Conservation (phyloP, 2,888 invertebrate genomes). For the Epinotia nisella region DNA sequence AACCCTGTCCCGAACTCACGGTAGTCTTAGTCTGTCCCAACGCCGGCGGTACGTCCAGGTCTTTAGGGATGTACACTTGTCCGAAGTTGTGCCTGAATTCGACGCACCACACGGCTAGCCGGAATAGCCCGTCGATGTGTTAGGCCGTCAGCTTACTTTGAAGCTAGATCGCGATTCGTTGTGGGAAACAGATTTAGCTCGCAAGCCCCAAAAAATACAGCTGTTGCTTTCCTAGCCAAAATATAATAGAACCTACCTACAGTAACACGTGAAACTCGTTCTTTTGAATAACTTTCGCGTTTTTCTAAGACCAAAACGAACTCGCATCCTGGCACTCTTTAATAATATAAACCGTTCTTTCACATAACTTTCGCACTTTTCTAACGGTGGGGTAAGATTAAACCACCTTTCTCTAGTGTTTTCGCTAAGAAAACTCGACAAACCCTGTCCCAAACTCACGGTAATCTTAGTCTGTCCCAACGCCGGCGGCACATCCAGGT, state of each 20-base stretch:
- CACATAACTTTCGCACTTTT: neutral
- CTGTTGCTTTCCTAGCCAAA: no score
- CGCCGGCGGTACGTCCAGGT: constrained; percentile 95
- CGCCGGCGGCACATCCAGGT: constrained; percentile 95
- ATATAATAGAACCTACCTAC: no score
- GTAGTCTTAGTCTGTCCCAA: constrained; percentile 95
- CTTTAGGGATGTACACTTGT: constrained; percentile 93
- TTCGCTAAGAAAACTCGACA: neutral
- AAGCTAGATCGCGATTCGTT: constrained; percentile 91
- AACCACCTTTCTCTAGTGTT: no score
- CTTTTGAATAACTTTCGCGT: no score
- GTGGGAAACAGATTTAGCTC: no score
- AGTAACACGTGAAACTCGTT: no score
- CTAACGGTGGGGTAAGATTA: neutral
- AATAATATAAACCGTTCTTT: no score
- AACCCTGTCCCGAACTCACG: constrained; percentile 81
- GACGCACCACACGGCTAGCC: constrained; percentile 95
- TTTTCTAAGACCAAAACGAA: no score
- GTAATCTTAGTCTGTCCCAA: constrained; percentile 95
- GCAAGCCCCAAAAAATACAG: no score
- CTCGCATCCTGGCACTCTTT: no score
- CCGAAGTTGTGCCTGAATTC: constrained; percentile 95
- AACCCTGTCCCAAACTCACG: constrained; percentile 81
- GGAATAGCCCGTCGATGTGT: constrained; percentile 97
- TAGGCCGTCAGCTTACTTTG: constrained; percentile 94